Conservation (phyloP, 2,113 vertebrate species). For the Pelecanus crispus region DNA sequence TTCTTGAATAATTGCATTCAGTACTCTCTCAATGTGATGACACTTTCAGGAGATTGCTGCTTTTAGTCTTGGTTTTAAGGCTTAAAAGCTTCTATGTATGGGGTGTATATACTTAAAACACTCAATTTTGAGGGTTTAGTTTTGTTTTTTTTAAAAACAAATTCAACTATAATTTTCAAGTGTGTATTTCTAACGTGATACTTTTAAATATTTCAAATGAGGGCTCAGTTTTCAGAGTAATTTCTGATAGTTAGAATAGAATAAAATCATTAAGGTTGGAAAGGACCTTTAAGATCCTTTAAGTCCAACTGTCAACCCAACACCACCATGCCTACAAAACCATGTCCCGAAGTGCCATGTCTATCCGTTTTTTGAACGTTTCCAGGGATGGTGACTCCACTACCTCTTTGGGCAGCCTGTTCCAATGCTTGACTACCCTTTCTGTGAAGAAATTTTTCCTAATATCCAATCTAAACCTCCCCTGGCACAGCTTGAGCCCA, state of each 20-base stretch:
- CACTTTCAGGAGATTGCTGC: not conserved
- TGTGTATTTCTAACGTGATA: not conserved
- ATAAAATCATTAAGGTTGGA: too few relatives aligned
- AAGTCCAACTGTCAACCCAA: too few relatives aligned
- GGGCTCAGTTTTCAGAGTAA: not conserved
- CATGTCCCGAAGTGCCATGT: too few relatives aligned
- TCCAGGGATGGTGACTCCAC: too few relatives aligned
- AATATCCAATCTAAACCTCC: too few relatives aligned
- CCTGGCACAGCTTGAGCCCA: too few relatives aligned
- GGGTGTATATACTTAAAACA: not conserved
- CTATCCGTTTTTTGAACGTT: too few relatives aligned
- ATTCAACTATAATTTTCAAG: not conserved
- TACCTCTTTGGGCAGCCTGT: too few relatives aligned
- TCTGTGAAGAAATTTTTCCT: too few relatives aligned
- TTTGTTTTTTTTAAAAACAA: not conserved
- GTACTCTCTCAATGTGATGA: not conserved
- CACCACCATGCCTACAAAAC: too few relatives aligned
- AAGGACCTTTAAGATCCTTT: too few relatives aligned
- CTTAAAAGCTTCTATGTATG: not conserved
- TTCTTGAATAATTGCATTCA: not conserved
- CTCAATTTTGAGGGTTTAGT: not conserved
- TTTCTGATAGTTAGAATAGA: not conserved
- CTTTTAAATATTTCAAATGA: not conserved
- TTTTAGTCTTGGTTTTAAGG: not conserved
- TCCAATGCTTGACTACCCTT: too few relatives aligned